Percentiles rank a stretch among this genome's conserved stretches.
phyloP scores from a whole-genome alignment of 2,797 vertebrate species.

The Cichlasoma orientale region DNA sequence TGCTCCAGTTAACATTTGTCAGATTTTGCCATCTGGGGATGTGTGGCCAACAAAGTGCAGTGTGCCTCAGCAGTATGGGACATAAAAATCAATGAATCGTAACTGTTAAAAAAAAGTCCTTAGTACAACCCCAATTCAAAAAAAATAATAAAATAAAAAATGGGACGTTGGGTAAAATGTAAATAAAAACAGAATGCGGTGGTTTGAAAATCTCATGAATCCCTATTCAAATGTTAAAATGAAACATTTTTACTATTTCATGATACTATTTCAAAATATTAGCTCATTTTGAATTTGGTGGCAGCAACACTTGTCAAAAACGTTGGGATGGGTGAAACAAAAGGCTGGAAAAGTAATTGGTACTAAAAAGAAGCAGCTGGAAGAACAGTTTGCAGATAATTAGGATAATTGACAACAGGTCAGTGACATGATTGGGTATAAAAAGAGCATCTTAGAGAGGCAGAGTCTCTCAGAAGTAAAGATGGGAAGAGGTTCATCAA shows the following conservation, averaged over 20 bases:
- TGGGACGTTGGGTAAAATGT: neutral
- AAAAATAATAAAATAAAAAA: no score
- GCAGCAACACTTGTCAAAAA: neutral
- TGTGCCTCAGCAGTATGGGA: constrained; percentile 19
- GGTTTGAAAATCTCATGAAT: neutral
- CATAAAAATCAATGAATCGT: neutral
- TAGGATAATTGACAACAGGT: neutral
- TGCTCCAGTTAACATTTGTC: constrained; percentile 44
- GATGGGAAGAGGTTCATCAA: neutral
- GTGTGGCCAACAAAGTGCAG: constrained; percentile 41
- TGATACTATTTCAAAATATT: neutral
- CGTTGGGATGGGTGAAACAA: neutral
- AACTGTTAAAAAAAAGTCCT: neutral
- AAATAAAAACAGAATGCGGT: neutral
- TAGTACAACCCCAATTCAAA: neutral
- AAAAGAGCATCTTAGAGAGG: neutral
- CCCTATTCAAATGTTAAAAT: neutral
- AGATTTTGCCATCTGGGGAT: constrained; percentile 29
- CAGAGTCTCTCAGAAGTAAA: neutral
- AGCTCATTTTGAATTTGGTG: neutral
- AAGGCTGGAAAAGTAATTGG: neutral
- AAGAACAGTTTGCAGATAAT: neutral
- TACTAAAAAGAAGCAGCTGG: neutral
- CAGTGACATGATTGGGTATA: neutral
- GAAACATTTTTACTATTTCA: no score